These are phyloP conservation scores for Drosophila austrosaltans DNA, from an alignment of 2,888 invertebrate genomes.

Conservation along the genomic window DNA sequence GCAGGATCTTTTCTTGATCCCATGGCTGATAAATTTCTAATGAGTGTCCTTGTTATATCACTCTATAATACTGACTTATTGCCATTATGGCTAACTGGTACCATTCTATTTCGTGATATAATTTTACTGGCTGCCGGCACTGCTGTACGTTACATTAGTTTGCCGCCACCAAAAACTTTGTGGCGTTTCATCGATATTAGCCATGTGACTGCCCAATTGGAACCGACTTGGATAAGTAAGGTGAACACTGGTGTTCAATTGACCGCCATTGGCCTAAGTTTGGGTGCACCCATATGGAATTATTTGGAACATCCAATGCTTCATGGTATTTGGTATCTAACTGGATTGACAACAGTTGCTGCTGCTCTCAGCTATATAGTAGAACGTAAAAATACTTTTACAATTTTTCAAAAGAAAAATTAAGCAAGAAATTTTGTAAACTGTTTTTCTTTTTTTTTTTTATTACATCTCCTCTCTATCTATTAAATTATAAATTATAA, in stretches of 20 bases:
- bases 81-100: conserved; percentile 90
- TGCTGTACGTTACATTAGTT: conserved; percentile 94
- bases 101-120: conserved; percentile 93
- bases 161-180: conserved; percentile 94
- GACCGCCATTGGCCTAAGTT: conserved; percentile 92
- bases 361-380: conserved; percentile 94
- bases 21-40: conserved; percentile 97
- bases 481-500: too few species aligned
- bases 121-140: conserved; percentile 92
- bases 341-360: conserved; percentile 92
- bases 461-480: too few species aligned
- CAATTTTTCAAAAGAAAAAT: conserved; percentile 85
- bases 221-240: conserved; percentile 97
- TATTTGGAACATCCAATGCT: conserved; percentile 91
- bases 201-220: conserved; percentile 95
- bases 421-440: too few species aligned
- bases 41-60: conserved; percentile 94
- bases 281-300: conserved; percentile 95
- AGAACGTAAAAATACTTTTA: conserved; percentile 91
- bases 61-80: conserved; percentile 93
- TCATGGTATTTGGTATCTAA: conserved; percentile 91
- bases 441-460: too few species aligned
- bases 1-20: conserved; percentile 99
- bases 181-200: conserved; percentile 95
- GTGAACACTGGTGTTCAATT: conserved; percentile 96